Conservation (phyloP, 2,113 vertebrate genomes). For the Forbesichthys agassizii region DNA sequence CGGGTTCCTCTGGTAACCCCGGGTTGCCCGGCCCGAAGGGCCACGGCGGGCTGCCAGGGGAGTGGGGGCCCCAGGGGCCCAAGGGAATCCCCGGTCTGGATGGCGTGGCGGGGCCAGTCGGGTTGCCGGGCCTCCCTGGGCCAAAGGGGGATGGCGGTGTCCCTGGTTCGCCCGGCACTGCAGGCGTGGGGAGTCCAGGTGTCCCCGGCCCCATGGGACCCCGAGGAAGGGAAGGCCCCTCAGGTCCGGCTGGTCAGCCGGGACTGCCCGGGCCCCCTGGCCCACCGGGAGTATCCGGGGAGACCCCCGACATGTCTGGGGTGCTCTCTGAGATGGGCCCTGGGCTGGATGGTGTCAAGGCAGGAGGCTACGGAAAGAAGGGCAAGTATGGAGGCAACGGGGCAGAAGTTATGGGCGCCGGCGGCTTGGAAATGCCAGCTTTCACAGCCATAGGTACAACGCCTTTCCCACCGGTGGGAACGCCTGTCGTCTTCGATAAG, state of each 20-base stretch:
- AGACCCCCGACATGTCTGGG: slow-evolving; percentile 82
- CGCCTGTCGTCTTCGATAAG: slow-evolving; percentile 92
- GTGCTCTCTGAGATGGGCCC: slow-evolving; percentile 90
- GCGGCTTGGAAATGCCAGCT: slow-evolving; percentile 90
- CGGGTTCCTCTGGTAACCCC: slow-evolving; percentile 80
- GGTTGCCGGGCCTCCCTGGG: slow-evolving; percentile 84
- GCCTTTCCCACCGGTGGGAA: slow-evolving; percentile 90
- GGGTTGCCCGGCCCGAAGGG: slow-evolving; percentile 87
- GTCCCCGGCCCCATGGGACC: slow-evolving; percentile 84
- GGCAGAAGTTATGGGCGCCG: slow-evolving; percentile 70
- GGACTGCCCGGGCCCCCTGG: slow-evolving; percentile 91
- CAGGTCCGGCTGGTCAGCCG: slow-evolving; percentile 84
- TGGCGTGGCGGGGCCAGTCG: slow-evolving; percentile 86
- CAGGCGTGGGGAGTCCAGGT: slow-evolving; percentile 83
- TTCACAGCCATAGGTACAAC: slow-evolving; percentile 89
- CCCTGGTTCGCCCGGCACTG: slow-evolving; percentile 83
- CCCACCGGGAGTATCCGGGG: slow-evolving; percentile 77
- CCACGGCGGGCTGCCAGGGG: slow-evolving; percentile 82
- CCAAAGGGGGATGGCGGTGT: slow-evolving; percentile 86
- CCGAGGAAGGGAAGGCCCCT: slow-evolving; percentile 59
- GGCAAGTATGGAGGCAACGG: slow-evolving; percentile 76
- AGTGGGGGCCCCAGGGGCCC: slow-evolving; percentile 87
- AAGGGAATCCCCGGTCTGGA: slow-evolving; percentile 89
- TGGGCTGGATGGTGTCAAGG: slow-evolving; percentile 82
- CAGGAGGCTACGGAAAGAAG: slow-evolving; percentile 83